These are phyloP conservation scores for Silurus meridionalis DNA, from an alignment of 2,113 vertebrate genomes.

Conservation along the genomic window DNA sequence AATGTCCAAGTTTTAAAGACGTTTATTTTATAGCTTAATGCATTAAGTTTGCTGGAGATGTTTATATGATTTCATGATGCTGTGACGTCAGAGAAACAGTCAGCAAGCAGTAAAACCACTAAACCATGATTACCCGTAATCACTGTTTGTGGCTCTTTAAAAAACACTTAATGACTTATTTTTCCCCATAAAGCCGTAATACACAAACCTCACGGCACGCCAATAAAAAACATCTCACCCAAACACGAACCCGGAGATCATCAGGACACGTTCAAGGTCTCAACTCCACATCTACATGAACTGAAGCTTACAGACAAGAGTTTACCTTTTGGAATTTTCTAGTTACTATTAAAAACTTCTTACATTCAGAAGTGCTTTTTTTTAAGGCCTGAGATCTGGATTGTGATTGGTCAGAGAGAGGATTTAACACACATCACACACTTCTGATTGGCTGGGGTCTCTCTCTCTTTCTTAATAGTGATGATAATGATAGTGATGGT, in stretches of 20 bases:
- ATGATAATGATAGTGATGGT: background rate
- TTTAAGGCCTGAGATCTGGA: background rate
- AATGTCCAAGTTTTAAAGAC: background rate
- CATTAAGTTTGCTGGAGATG: background rate
- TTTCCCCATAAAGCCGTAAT: background rate
- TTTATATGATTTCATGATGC: conserved; percentile 10
- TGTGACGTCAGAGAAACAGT: conserved; percentile 20
- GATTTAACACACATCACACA: background rate
- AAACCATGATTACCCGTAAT: conserved; percentile 47
- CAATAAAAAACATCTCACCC: background rate
- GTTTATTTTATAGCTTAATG: background rate
- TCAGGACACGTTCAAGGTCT: background rate
- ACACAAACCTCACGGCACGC: conserved; percentile 13
- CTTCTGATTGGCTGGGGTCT: background rate
- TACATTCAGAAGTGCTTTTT: background rate
- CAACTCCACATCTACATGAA: background rate
- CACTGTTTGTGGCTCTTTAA: conserved; percentile 28
- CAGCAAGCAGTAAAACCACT: conserved; percentile 7
- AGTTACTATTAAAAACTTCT: background rate
- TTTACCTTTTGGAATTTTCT: background rate
- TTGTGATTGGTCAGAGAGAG: background rate
- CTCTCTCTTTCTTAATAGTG: background rate
- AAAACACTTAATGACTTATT: conserved; percentile 37
- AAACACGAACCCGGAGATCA: background rate
- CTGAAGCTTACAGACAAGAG: background rate